A percentile compares a stretch with the other conserved stretches of the same genome.
Conservation (phyloP, 2,888 invertebrate genomes). For the Muschampia plurimacula region DNA sequence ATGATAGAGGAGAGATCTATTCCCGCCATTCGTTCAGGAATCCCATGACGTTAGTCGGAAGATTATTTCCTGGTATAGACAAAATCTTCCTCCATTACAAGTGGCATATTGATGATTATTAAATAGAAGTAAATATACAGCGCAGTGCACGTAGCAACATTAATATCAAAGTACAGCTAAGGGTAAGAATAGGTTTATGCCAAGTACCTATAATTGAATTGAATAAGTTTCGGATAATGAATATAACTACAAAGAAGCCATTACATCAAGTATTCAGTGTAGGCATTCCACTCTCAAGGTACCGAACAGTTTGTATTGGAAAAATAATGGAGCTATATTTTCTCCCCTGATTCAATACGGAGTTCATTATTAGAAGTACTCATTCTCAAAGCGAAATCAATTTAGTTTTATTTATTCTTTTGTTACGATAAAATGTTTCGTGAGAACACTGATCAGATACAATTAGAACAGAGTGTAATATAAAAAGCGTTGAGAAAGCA, state of each 20-base stretch:
- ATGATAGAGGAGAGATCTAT: no score
- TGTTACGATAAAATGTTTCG: not conserved
- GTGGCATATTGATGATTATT: no score
- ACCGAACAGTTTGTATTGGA: not conserved
- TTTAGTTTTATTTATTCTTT: not conserved
- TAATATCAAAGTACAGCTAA: not conserved
- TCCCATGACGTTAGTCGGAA: no score
- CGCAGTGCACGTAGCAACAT: no score
- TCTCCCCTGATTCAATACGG: not conserved
- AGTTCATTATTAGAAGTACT: not conserved
- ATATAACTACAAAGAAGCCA: not conserved
- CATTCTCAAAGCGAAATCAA: not conserved
- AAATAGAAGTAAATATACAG: no score
- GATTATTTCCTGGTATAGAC: no score
- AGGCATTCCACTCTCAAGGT: conserved; percentile 1
- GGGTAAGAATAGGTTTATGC: not conserved
- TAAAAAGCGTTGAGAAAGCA: no score
- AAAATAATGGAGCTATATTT: not conserved
- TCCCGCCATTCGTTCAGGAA: no score
- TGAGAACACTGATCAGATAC: not conserved
- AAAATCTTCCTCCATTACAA: no score
- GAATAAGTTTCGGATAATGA: not conserved
- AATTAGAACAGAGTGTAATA: not conserved
- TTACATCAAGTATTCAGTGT: conserved; percentile 1
- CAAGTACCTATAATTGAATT: not conserved